Conservation (phyloP, 2,888 invertebrate genomes). For the Meteorus colon region DNA sequence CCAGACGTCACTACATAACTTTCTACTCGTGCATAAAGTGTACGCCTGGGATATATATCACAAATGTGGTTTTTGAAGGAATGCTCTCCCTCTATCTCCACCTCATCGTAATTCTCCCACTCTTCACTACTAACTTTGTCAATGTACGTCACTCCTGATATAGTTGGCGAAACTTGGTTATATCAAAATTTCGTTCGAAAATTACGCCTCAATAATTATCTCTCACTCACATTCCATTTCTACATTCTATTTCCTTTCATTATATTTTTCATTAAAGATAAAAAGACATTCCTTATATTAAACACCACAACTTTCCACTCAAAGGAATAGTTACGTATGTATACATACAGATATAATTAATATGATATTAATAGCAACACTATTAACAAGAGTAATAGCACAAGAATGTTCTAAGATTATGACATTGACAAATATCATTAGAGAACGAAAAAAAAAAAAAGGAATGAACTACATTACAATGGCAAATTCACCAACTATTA, state of each 20-base stretch:
- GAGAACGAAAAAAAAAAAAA: background rate
- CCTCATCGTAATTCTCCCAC: background rate
- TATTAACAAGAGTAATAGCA: background rate
- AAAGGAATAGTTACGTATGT: constrained; percentile 1
- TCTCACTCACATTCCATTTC: background rate
- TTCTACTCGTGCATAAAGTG: constrained; percentile 39
- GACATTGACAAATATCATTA: background rate
- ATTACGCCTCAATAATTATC: constrained; percentile 36
- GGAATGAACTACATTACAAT: background rate
- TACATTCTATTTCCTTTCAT: background rate
- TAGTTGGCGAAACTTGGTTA: constrained; percentile 36
- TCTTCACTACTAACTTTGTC: background rate
- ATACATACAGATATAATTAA: too few species aligned
- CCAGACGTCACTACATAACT: constrained; percentile 33
- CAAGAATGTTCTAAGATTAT: background rate
- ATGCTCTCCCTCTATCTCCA: background rate
- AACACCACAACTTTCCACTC: constrained; percentile 33
- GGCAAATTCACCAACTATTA: too few species aligned
- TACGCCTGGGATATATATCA: background rate
- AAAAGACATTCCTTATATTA: background rate
- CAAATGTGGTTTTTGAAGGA: constrained; percentile 10
- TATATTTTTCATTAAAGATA: background rate
- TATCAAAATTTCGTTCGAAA: constrained; percentile 15
- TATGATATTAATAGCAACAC: background rate
- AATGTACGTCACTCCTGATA: background rate